Percentiles rank a stretch among this genome's conserved stretches.
Evolutionary conservation across 2,888 invertebrate species (phyloP).

Genomic region (Lissocephala sabroskyi): DNA sequence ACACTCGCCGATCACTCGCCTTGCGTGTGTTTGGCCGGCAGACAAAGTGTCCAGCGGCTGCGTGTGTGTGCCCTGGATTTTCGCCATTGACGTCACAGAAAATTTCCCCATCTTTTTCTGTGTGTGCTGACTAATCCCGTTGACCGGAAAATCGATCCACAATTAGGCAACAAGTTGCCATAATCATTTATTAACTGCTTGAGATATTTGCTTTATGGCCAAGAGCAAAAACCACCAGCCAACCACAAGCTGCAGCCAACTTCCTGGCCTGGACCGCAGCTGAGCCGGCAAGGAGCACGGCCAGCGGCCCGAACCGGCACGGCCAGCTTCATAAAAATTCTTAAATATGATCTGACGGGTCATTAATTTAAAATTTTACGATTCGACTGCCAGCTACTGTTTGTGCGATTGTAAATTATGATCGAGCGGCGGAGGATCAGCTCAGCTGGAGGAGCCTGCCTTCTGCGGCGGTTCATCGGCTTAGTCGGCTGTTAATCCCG

Average conservation of each 20-base stretch:
- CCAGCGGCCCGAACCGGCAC: conserved; percentile 12
- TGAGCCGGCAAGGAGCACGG: too few relatives aligned
- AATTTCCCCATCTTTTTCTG: background rate
- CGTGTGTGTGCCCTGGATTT: conserved; percentile 40
- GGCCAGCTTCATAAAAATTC: conserved; percentile 66
- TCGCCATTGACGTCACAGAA: conserved; percentile 45
- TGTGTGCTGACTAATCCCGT: conserved; percentile 26
- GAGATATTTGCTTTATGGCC: conserved; percentile 28
- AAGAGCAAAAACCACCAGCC: background rate
- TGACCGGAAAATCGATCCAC: conserved; percentile 9
- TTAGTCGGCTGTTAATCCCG: conserved; percentile 24
- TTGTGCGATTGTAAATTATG: conserved; percentile 69
- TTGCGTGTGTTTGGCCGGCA: conserved; percentile 30
- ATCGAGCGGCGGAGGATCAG: conserved; percentile 43
- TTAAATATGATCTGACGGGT: conserved; percentile 70
- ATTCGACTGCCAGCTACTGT: conserved; percentile 65
- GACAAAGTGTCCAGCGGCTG: conserved; percentile 48
- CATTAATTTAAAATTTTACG: conserved; percentile 70
- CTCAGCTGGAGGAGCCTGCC: conserved; percentile 6
- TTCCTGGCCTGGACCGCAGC: conserved; percentile 10
- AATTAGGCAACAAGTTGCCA: conserved; percentile 41
- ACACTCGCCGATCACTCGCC: background rate
- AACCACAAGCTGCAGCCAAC: background rate
- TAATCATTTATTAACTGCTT: conserved; percentile 48
- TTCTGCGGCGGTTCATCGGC: background rate